phyloP scores from a whole-genome alignment of 2,888 invertebrate genomes.

The Imbricaverruca yamaguchii region DNA sequence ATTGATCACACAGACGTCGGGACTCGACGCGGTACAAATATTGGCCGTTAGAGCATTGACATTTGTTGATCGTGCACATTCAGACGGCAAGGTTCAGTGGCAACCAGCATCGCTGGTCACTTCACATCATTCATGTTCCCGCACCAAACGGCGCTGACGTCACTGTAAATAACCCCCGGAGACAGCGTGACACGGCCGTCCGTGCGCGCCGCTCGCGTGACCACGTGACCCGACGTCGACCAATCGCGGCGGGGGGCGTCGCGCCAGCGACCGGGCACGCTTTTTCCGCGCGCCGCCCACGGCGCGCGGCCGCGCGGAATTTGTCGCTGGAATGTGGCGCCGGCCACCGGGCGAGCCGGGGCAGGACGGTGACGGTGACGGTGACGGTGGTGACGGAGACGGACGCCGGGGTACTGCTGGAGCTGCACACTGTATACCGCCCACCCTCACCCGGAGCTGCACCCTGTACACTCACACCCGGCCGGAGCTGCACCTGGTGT shows the following conservation, averaged over 20 bases:
- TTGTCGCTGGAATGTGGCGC: conserved; percentile 11
- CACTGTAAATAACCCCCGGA: conserved; percentile 4
- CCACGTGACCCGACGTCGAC: background rate
- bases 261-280: background rate
- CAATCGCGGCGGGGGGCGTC: conserved; percentile 7
- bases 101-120: background rate
- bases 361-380: no score
- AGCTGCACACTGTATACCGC: no score
- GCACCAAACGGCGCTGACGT: no score
- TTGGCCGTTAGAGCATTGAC: background rate
- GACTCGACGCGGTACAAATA: background rate
- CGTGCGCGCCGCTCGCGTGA: background rate
- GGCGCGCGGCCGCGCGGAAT: conserved; percentile 1
- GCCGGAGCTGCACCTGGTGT: no score
- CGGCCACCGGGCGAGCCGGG: no score
- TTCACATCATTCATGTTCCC: no score
- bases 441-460: no score
- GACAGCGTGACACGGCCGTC: background rate
- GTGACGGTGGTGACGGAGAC: no score
- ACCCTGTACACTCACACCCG: no score
- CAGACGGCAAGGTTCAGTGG: background rate
- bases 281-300: conserved; percentile 21
- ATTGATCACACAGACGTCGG: no score
- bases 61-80: background rate
- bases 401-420: no score